Base-by-base conservation (phyloP, 2,113 vertebrate genomes). In the Leiothrix lutea region DNA sequence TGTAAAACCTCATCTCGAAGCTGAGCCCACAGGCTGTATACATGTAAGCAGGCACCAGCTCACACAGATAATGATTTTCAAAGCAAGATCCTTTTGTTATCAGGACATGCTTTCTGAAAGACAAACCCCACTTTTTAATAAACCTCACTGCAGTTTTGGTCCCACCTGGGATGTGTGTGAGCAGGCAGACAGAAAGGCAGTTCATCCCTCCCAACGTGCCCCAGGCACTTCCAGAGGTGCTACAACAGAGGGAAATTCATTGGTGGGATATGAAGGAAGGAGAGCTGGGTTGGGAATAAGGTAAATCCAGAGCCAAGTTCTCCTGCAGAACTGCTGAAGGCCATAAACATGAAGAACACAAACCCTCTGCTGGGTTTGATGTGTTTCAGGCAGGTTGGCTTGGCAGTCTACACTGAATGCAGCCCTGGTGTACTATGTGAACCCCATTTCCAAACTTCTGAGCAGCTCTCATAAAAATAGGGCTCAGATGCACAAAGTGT, bases 1-100 rank as follows among this genome's bases (percentile, higher is more conserved):
- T 7, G 33, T 45, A 61, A 88, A 86, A 73, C 6, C 48, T 54
- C 73, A 64, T 48, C 79, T 80, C 62, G 95, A 97, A 91, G 90
- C 53, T 80, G 71, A 94, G 87, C 88, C 88, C 45, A 53, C 45
- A 50, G 89, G 53, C 61, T 84, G 38, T 29, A 44, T 35, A 13
- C 24, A 8, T 54, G 62, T 75, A 92, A 95, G 40, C 33, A 80
- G 78, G 66, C 71, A 83, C 48, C n/a, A 84, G 60, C 28, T 64
- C 77, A 64, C 4, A 28, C 0, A 1, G 64, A 79, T 89, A 54
- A 48, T 8, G 42, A 71, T 70, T 93, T 94, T 91, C 74, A 91
- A 88, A 96, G 71, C 29, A n/a, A 87, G 56, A 45, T 35, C 56
- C 4, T 53, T 58, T 80, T 80, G 18, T 42, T 61, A 86, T 12